phyloP scores from a whole-genome alignment of 2,113 vertebrate species.

The Fregetta grallaria region DNA sequence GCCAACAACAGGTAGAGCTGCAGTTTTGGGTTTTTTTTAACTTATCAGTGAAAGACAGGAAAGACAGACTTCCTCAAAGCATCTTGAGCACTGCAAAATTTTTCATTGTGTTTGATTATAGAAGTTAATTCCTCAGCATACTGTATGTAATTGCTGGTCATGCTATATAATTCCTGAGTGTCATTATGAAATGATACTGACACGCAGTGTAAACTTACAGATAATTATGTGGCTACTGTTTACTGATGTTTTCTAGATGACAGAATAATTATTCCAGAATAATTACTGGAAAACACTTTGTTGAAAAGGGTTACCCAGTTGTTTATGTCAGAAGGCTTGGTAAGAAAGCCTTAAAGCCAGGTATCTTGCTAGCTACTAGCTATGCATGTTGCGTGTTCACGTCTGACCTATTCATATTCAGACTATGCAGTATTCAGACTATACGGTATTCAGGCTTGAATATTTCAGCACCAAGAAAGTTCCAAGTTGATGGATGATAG shows the following conservation, averaged over 20 bases:
- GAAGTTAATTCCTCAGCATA: not conserved
- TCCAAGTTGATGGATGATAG: not conserved
- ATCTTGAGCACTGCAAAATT: not conserved
- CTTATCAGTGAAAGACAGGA: not conserved
- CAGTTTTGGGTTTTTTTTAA: accelerated
- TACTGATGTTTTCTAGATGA: not conserved
- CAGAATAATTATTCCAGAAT: not conserved
- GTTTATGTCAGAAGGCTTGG: not conserved
- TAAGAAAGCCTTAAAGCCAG: not conserved
- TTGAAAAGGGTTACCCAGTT: not conserved
- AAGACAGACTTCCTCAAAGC: not conserved
- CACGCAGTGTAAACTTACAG: not conserved
- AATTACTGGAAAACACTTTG: not conserved
- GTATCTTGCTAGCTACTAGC: not conserved
- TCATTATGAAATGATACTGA: not conserved
- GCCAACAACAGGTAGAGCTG: slow-evolving; percentile 44
- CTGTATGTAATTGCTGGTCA: not conserved
- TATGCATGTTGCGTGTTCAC: accelerated
- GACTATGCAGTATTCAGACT: not conserved
- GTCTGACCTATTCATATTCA: not conserved
- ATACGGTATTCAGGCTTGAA: not conserved
- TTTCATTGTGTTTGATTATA: not conserved
- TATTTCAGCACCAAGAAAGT: not conserved
- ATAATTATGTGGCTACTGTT: not conserved
- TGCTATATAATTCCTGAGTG: not conserved